Conservation (phyloP, 2,888 invertebrate species). For the Trissoscelio sp. region DNA sequence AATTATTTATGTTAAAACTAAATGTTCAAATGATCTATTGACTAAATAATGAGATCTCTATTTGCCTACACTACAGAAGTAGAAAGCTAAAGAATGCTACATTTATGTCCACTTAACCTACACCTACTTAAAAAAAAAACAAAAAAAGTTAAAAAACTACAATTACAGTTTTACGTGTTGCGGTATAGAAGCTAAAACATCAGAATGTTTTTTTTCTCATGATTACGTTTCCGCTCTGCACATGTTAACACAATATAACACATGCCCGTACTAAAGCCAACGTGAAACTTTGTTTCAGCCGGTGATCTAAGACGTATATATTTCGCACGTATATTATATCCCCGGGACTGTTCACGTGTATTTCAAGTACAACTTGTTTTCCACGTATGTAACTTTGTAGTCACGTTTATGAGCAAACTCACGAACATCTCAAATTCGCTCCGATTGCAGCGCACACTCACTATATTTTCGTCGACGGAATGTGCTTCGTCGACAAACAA, state of each 20-base stretch:
- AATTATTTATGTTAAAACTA: too few species aligned
- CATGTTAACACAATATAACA: slow-evolving; percentile 29
- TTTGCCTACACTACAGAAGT: too few species aligned
- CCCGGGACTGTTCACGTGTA: slow-evolving; percentile 45
- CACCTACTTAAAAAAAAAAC: too few species aligned
- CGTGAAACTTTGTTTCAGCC: slow-evolving; percentile 47
- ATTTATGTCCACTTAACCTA: too few species aligned
- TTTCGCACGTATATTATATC: slow-evolving; percentile 60
- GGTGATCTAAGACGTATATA: slow-evolving; percentile 59
- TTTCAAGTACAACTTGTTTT: slow-evolving; percentile 61
- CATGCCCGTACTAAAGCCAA: slow-evolving; percentile 24
- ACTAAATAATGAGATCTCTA: too few species aligned
- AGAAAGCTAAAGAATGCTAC: too few species aligned
- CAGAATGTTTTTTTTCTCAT: background rate
- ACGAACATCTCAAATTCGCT: slow-evolving; percentile 56
- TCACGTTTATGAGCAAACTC: slow-evolving; percentile 64
- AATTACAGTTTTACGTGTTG: too few species aligned
- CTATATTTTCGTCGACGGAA: slow-evolving; percentile 35
- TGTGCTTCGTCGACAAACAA: slow-evolving; percentile 34
- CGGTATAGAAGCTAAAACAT: background rate
- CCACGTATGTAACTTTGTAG: slow-evolving; percentile 61
- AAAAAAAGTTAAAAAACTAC: too few species aligned
- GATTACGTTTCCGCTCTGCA: background rate
- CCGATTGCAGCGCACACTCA: slow-evolving; percentile 30
- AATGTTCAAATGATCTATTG: too few species aligned